Evolutionary conservation across 1,140 invertebrate species (phyloP).

Genomic region (Drosophila ficusphila): DNA sequence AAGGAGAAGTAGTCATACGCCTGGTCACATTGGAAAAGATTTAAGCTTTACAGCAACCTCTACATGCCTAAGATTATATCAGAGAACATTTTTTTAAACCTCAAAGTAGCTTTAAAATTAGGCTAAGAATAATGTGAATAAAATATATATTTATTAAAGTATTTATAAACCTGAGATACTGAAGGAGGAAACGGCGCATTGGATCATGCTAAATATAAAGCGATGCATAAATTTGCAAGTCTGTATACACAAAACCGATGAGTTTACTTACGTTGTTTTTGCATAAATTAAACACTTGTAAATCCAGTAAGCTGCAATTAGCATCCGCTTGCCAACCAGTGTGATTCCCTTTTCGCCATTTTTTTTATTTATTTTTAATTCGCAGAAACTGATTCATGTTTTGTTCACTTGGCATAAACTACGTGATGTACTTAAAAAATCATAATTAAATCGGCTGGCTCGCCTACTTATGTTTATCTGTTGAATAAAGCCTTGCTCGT

Average conservation of each 20-base stretch:
- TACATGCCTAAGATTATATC: background rate
- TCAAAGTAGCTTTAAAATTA: background rate
- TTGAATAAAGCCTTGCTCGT: conserved; percentile 1
- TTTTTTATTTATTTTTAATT: background rate
- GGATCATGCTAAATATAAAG: conserved; percentile 4
- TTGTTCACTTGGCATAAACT: background rate
- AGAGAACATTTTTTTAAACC: background rate
- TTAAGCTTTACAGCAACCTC: background rate
- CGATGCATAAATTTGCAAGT: background rate
- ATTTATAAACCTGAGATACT: background rate
- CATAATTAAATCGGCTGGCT: background rate
- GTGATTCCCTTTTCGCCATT: no score
- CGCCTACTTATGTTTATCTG: background rate
- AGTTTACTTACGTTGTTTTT: background rate
- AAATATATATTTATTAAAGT: conserved; percentile 1
- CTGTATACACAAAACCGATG: background rate
- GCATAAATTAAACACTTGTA: conserved; percentile 24
- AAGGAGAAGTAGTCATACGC: background rate
- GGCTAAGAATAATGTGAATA: background rate
- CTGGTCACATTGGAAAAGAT: background rate
- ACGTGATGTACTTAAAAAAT: no score
- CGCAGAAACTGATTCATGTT: background rate
- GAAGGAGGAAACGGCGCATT: background rate
- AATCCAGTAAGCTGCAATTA: background rate
- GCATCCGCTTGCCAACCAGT: background rate